phyloP scores from a whole-genome alignment of 2,888 invertebrate genomes.

The Ormyrus rosae region DNA sequence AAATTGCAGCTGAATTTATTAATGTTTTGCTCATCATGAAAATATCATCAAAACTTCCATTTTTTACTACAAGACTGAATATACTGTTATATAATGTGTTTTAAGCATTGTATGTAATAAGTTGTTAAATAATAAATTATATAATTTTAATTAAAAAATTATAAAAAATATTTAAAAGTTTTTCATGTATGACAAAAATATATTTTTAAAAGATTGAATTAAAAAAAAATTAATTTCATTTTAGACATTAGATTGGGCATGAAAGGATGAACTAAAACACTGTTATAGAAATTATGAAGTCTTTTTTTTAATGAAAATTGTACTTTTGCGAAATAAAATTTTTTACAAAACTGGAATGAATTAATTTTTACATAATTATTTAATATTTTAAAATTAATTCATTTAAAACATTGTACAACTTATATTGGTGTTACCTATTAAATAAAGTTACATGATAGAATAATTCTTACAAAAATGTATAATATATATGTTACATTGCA shows the following conservation, averaged over 20 bases:
- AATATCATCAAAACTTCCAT: too few species aligned
- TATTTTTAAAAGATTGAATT: too few species aligned
- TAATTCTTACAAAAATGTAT: constrained; percentile 40
- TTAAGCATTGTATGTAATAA: background rate
- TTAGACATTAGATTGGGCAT: background rate
- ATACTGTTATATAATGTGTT: too few species aligned
- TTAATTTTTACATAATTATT: constrained; percentile 17
- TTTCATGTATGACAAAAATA: too few species aligned
- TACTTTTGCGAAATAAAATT: constrained; percentile 5
- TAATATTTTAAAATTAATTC: background rate
- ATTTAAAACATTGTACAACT: constrained; percentile 40
- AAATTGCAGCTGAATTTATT: too few species aligned
- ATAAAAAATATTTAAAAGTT: too few species aligned
- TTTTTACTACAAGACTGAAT: too few species aligned
- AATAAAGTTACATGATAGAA: constrained; percentile 57
- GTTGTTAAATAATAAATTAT: too few species aligned
- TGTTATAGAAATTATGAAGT: constrained; percentile 4
- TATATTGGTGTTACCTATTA: constrained; percentile 50
- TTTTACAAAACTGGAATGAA: constrained; percentile 27
- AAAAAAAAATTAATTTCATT: background rate
- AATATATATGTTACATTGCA: constrained; percentile 24
- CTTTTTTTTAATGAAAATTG: constrained; percentile 16
- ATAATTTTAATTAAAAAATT: too few species aligned
- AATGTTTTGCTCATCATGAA: too few species aligned
- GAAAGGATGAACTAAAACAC: background rate